A percentile compares a stretch with the other conserved stretches of the same genome.
Evolutionary conservation across 30 jellyfish, hydroid and myxozoan species (phyloP).

Genomic region (Sanderia malayensis): DNA sequence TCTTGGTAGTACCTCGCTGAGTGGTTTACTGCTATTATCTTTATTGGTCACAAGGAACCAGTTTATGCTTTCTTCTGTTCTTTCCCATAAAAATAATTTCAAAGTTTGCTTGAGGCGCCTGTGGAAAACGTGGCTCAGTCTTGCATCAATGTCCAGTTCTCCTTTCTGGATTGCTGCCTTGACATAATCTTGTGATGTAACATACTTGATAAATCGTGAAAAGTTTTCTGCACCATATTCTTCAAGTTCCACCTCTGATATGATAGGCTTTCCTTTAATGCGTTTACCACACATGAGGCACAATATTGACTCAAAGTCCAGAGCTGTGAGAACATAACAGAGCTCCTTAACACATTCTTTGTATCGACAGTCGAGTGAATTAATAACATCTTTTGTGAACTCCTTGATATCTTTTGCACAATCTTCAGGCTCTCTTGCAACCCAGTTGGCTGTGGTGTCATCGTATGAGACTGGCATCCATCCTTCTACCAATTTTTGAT

Average conservation of each 20-base stretch:
- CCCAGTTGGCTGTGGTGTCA: constrained; percentile 13
- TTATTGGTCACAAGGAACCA: background rate
- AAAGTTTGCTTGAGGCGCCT: constrained; percentile 10
- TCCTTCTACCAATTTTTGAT: constrained; percentile 15
- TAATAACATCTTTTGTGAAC: background rate
- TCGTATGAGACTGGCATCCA: constrained; percentile 4
- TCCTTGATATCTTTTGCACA: background rate
- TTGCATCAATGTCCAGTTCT: constrained; percentile 11
- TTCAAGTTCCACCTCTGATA: constrained; percentile 10
- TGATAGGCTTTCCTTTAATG: constrained; percentile 12
- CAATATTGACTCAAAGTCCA: constrained; percentile 9
- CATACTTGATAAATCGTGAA: background rate
- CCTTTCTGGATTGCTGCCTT: constrained; percentile 20
- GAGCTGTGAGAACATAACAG: background rate
- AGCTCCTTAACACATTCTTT: background rate
- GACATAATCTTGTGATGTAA: background rate
- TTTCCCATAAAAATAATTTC: constrained; percentile 4
- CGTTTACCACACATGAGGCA: background rate
- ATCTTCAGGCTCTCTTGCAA: constrained; percentile 15
- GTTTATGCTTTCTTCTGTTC: background rate
- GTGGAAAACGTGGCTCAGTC: constrained; percentile 36
- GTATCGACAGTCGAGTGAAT: background rate
- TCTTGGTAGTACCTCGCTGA: background rate
- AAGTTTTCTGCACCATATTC: constrained; percentile 1
- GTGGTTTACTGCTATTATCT: background rate